phyloP scores from a whole-genome alignment of 1,140 invertebrate genomes.

The Drosophila biarmipes region DNA sequence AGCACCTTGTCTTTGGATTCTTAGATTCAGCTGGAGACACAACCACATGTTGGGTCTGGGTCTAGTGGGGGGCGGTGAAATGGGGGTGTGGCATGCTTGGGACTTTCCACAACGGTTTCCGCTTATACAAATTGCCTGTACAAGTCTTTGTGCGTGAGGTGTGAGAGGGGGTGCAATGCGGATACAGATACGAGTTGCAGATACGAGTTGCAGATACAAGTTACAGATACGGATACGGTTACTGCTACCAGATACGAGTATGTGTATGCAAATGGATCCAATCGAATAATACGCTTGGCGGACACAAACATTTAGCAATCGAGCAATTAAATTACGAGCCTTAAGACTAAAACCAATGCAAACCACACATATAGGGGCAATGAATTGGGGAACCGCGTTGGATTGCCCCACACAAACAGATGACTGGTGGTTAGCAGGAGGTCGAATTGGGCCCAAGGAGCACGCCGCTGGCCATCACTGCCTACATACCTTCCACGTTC shows the following conservation, averaged over 20 bases:
- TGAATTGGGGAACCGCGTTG: background rate
- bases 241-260: constrained; percentile 40
- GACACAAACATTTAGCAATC: constrained; percentile 67
- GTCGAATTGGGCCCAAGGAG: background rate
- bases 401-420: constrained; percentile 12
- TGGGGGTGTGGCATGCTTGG: constrained; percentile 55
- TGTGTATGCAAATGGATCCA: constrained; percentile 56
- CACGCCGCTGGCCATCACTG: constrained; percentile 10
- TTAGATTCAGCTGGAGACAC: constrained; percentile 23
- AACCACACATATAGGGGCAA: constrained; percentile 50
- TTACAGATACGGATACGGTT: constrained; percentile 36
- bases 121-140: constrained; percentile 64
- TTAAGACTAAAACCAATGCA: constrained; percentile 64
- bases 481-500: constrained; percentile 94
- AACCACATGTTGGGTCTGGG: constrained; percentile 17
- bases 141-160: constrained; percentile 38
- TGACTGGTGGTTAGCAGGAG: constrained; percentile 19
- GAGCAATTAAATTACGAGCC: constrained; percentile 75
- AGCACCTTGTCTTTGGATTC: constrained; percentile 20
- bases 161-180: constrained; percentile 48
- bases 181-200: constrained; percentile 43
- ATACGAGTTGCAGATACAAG: constrained; percentile 45
- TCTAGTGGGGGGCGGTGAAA: constrained; percentile 8
- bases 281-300: constrained; percentile 54
- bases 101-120: constrained; percentile 68